These are phyloP conservation scores for Bombus turneri DNA, from an alignment of 1,140 invertebrate genomes.

Conservation along the genomic window DNA sequence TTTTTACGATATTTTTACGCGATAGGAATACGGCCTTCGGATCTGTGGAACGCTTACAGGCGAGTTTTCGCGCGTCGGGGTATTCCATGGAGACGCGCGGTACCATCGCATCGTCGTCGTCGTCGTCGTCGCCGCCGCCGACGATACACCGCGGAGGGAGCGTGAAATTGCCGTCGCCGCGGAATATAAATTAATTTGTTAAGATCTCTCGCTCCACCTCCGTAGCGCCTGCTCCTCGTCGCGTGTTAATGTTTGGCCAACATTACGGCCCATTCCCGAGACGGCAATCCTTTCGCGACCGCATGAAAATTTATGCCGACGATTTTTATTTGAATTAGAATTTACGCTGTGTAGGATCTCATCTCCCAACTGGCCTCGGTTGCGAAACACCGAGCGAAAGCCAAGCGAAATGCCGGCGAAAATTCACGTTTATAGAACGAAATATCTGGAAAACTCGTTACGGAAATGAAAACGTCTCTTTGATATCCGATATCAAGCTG, in stretches of 20 bases:
- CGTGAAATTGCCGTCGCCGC: conserved; percentile 50
- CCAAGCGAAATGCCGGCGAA: not conserved
- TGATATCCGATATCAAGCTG: not conserved
- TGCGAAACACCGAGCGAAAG: not conserved
- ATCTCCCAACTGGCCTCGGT: not conserved
- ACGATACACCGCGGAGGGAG: conserved; percentile 13
- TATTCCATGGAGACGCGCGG: conserved; percentile 32
- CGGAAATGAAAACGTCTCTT: conserved; percentile 12
- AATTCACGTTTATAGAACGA: not conserved
- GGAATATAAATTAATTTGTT: conserved; percentile 68
- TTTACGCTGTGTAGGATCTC: conserved; percentile 45
- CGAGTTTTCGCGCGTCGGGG: conserved; percentile 10
- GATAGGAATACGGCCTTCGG: not conserved
- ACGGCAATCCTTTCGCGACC: conserved; percentile 29
- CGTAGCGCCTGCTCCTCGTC: not conserved
- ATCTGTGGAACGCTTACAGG: not conserved
- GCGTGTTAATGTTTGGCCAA: conserved; percentile 57
- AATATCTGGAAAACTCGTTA: not conserved
- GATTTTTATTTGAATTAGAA: conserved; percentile 65
- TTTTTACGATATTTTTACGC: conserved; percentile 5
- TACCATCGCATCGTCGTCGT: not conserved
- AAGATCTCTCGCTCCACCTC: conserved; percentile 47
- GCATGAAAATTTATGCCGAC: conserved; percentile 62
- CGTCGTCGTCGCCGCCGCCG: too few relatives aligned
- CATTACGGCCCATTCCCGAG: conserved; percentile 38